Percentiles rank a stretch among this genome's conserved stretches.
These are phyloP conservation scores for Drosophila nannoptera DNA, from an alignment of 1,140 invertebrate genomes.

Conservation along the genomic window DNA sequence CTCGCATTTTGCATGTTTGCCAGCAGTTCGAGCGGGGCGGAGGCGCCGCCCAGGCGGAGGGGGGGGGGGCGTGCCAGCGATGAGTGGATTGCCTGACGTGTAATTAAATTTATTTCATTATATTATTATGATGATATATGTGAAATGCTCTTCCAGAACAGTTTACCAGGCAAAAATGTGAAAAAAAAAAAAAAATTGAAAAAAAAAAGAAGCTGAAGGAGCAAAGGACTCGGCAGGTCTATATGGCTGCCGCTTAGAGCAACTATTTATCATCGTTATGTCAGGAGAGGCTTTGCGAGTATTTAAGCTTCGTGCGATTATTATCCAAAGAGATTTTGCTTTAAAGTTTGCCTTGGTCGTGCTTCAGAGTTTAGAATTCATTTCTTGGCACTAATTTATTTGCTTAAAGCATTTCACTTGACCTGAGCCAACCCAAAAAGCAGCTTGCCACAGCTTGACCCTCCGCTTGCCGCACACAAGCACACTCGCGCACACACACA, in stretches of 20 bases:
- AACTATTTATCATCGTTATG: not conserved
- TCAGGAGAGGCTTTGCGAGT: no score
- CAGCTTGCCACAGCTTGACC: not conserved
- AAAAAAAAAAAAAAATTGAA: no score
- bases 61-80: conserved; percentile 5
- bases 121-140: conserved; percentile 26
- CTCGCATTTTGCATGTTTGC: conserved; percentile 8
- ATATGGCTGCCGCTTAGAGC: not conserved
- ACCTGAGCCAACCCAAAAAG: conserved; percentile 16
- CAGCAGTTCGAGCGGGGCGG: not conserved
- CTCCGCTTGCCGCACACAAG: not conserved
- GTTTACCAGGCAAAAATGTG: not conserved
- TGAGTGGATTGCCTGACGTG: conserved; percentile 58
- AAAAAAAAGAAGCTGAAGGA: no score
- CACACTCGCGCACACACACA: no score
- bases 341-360: not conserved
- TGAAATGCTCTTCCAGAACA: not conserved
- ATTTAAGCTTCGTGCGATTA: no score
- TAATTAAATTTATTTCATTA: conserved; percentile 64
- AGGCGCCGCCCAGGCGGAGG: not conserved
- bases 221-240: no score
- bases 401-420: conserved; percentile 16
- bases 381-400: conserved; percentile 22
- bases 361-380: not conserved
- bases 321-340: not conserved